Conservation (phyloP, 2,888 invertebrate species). For the Scrobipalpa atriplicella region DNA sequence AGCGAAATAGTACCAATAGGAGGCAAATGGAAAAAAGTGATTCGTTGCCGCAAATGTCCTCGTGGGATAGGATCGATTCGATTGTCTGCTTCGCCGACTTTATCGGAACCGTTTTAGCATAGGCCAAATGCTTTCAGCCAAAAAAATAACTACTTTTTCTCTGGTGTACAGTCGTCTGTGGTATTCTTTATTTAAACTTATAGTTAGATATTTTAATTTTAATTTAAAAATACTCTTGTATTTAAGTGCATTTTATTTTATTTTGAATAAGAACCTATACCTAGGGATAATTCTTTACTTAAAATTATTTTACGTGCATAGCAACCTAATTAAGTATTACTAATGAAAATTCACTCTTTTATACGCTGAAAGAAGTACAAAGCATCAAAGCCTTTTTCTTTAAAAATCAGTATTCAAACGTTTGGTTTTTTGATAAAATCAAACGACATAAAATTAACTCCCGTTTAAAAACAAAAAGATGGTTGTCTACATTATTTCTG, state of each 20-base stretch:
- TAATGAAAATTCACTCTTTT: too few relatives aligned
- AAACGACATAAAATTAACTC: neutral
- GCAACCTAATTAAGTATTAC: too few relatives aligned
- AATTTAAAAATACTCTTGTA: too few relatives aligned
- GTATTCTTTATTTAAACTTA: too few relatives aligned
- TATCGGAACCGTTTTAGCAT: slow-evolving; percentile 27
- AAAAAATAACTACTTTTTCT: neutral
- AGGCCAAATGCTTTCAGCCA: slow-evolving; percentile 12
- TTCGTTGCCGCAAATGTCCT: slow-evolving; percentile 38
- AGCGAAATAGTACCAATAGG: slow-evolving; percentile 40
- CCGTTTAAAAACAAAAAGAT: neutral
- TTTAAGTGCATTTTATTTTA: slow-evolving; percentile 36
- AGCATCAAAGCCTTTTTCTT: too few relatives aligned
- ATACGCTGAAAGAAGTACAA: too few relatives aligned
- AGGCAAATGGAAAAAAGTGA: slow-evolving; percentile 43
- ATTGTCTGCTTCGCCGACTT: slow-evolving; percentile 35
- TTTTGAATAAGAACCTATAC: too few relatives aligned
- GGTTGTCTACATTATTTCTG: neutral
- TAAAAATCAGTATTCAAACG: neutral
- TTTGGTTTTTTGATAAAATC: neutral
- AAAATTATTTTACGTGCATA: too few relatives aligned
- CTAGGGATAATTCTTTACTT: too few relatives aligned
- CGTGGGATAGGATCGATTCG: slow-evolving; percentile 42
- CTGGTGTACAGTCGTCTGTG: too few relatives aligned
- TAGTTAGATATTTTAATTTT: too few relatives aligned